Evolutionary conservation across 1,140 invertebrate genomes (phyloP), one percentile per base, ranked within the genome.

Genomic region (Drosophila yakuba): DNA sequence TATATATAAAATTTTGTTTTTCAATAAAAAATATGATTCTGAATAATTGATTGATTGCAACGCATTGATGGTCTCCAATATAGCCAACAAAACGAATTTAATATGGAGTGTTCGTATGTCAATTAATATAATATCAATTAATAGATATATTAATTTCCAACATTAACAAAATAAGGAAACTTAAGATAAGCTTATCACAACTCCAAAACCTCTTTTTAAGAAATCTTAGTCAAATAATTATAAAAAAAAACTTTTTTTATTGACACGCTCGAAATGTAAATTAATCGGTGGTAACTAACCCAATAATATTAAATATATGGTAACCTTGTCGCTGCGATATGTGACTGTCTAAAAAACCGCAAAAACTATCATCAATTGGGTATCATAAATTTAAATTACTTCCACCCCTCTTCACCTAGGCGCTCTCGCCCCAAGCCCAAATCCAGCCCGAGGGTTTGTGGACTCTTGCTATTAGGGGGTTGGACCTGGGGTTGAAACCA

Each of bases 371-470:
- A 74, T 82, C 84, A 91, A 91, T 88, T 88, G 90, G 84, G 80
- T 74, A 88, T 81, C 82, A 91, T 91, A 91, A 91, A 91, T 91
- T 88, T 88, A 88, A 88, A 91, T 91, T 91, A 91, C 82, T 90
- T 90, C 90, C 90, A 91, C 80, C 90, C 90, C 78, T 91, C 90
- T 91, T 76, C 82, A 90, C 74, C 80, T 78, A 66, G 74, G 80
- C 80, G 55, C 83, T 75, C 71, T 79, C 76, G 25, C 12, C 14
- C 56, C 39, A 64, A 76, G 54, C 83, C 83, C 79, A 66, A 77
- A 79, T 67, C 71, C 66, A 88, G 76, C 83, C 80, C 63, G 60
- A 45, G 51, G 67, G 51, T 56, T 73, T 48, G 58, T 47, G 41
- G 63, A 48, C 47, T 58, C 50, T 57, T 7, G 28, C 41, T 48